Evolutionary conservation across 2,888 invertebrate species (phyloP).

Genomic region (Sericinus montela): DNA sequence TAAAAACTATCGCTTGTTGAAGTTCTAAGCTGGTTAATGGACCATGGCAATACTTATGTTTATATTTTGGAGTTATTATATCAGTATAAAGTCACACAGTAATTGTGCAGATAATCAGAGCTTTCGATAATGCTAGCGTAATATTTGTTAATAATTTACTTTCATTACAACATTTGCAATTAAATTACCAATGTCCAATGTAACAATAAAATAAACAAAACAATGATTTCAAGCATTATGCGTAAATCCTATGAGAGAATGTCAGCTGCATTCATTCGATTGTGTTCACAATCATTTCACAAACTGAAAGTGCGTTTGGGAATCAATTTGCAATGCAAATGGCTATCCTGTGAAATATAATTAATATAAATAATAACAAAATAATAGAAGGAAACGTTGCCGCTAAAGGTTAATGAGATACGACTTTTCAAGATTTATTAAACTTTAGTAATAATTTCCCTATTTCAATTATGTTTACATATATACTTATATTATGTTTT

Average conservation of each 20-base stretch:
- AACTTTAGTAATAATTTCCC: too few relatives aligned
- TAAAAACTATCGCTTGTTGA: too few relatives aligned
- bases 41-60: too few relatives aligned
- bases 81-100: too few relatives aligned
- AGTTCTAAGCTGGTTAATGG: too few relatives aligned
- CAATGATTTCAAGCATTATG: conserved; percentile 22
- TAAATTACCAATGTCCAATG: neutral
- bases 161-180: neutral
- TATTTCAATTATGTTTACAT: too few relatives aligned
- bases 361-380: conserved; percentile 22
- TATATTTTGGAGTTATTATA: too few relatives aligned
- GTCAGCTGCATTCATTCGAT: conserved; percentile 46
- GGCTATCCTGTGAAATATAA: conserved; percentile 35
- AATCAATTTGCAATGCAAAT: conserved; percentile 71
- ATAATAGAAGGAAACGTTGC: conserved; percentile 2
- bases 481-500: too few relatives aligned
- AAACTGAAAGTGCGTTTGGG: conserved; percentile 55
- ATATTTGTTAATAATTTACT: neutral
- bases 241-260: conserved; percentile 38
- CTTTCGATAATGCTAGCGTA: too few relatives aligned
- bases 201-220: conserved; percentile 18
- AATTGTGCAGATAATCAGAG: too few relatives aligned
- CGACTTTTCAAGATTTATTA: too few relatives aligned
- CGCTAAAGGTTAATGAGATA: neutral
- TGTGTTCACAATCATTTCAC: conserved; percentile 50